These are phyloP conservation scores for Eupithecia centaureata DNA, from an alignment of 2,888 invertebrate species.

Conservation along the genomic window DNA sequence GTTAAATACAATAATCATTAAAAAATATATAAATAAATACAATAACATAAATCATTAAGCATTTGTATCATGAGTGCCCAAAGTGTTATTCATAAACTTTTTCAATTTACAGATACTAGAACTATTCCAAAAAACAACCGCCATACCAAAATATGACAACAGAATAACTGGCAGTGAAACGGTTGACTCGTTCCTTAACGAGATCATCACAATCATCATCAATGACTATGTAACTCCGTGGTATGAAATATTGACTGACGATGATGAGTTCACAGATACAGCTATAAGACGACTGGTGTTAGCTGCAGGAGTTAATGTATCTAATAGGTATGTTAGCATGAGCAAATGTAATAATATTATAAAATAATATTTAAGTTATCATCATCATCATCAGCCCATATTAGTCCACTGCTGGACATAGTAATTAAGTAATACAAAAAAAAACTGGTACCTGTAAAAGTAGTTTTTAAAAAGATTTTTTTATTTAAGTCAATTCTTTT, in stretches of 20 bases:
- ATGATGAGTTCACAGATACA: constrained; percentile 88
- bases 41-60: too few relatives aligned
- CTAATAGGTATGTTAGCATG: constrained; percentile 83
- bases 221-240: constrained; percentile 92
- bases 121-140: constrained; percentile 60
- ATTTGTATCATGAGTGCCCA: not conserved
- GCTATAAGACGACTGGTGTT: constrained; percentile 88
- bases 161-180: constrained; percentile 93
- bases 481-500: not conserved
- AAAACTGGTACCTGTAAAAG: not conserved
- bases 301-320: constrained; percentile 85
- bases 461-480: not conserved
- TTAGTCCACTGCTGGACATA: too few relatives aligned
- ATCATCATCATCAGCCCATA: too few relatives aligned
- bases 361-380: too few relatives aligned
- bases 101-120: constrained; percentile 63
- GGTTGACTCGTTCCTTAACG: constrained; percentile 93
- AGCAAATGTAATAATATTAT: constrained; percentile 31
- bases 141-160: constrained; percentile 70
- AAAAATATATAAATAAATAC: too few relatives aligned
- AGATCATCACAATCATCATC: constrained; percentile 91
- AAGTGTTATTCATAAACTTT: not conserved
- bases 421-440: too few relatives aligned
- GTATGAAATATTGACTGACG: constrained; percentile 87
- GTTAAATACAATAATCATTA: too few relatives aligned